Evolutionary conservation across 2,888 invertebrate species (phyloP).

Genomic region (Heliconius charithonia): DNA sequence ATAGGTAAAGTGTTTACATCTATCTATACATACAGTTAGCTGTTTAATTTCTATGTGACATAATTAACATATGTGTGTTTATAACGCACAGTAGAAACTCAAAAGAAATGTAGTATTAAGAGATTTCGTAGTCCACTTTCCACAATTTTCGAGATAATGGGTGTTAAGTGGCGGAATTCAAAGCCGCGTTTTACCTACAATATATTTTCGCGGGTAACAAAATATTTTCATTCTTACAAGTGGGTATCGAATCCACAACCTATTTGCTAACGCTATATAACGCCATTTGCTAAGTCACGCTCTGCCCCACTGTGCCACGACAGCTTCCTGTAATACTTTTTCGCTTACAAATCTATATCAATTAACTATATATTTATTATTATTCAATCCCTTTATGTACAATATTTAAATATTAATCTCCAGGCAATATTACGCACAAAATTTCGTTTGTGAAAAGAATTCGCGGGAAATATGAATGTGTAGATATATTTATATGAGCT

Average conservation of each 20-base stretch:
- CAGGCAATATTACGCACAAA: neutral
- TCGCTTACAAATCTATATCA: too few species aligned
- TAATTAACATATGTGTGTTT: too few species aligned
- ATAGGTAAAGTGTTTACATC: too few species aligned
- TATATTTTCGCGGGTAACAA: too few species aligned
- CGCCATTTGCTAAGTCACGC: too few species aligned
- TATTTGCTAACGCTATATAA: too few species aligned
- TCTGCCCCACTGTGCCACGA: neutral
- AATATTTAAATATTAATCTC: constrained; percentile 9
- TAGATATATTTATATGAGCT: constrained; percentile 7
- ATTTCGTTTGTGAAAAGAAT: constrained; percentile 10
- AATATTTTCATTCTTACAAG: neutral
- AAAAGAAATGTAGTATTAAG: neutral
- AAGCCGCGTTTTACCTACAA: too few species aligned
- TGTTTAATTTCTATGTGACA: too few species aligned
- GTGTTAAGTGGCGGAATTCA: neutral
- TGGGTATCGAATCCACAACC: neutral
- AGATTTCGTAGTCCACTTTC: neutral
- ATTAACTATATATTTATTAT: neutral
- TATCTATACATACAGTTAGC: too few species aligned
- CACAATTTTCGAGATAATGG: neutral
- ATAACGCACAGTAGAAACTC: too few species aligned
- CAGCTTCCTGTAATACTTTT: too few species aligned
- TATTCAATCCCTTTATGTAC: neutral
- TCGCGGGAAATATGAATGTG: neutral